A percentile compares a stretch with the other conserved stretches of the same genome.
Evolutionary conservation across 2,797 vertebrate genomes (phyloP).

Genomic region (Urosaurus nigricauda): DNA sequence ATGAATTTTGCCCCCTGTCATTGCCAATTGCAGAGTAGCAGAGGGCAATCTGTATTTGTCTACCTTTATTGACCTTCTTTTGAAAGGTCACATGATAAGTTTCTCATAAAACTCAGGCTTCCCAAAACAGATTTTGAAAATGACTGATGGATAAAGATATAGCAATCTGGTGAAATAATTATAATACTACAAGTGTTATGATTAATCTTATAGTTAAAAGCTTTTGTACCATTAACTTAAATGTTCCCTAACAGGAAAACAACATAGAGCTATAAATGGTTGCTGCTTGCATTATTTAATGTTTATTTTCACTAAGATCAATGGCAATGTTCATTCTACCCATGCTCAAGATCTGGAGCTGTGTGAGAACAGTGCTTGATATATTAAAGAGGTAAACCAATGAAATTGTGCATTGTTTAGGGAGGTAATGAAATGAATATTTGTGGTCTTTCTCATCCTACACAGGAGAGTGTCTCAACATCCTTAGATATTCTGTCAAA

Average conservation of each 20-base stretch:
- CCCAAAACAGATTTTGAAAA: neutral
- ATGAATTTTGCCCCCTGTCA: no score
- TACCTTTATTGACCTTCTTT: neutral
- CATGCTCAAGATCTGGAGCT: neutral
- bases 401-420: neutral
- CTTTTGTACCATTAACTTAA: constrained; percentile 18
- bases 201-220: neutral
- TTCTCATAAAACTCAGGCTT: neutral
- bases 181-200: neutral
- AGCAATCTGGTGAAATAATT: neutral
- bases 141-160: neutral
- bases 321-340: neutral
- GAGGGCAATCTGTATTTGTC: no score
- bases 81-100: neutral
- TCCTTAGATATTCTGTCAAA: no score
- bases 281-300: neutral
- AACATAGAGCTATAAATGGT: neutral
- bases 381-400: neutral
- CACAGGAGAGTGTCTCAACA: no score
- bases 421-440: no score
- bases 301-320: constrained; percentile 1
- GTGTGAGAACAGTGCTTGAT: neutral
- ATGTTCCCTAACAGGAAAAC: neutral
- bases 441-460: no score
- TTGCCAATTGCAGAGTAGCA: neutral